Evolutionary conservation across 1,140 invertebrate genomes (phyloP), one percentile per base, ranked within the genome.

Genomic region (Zaprionus kolodkinae): DNA sequence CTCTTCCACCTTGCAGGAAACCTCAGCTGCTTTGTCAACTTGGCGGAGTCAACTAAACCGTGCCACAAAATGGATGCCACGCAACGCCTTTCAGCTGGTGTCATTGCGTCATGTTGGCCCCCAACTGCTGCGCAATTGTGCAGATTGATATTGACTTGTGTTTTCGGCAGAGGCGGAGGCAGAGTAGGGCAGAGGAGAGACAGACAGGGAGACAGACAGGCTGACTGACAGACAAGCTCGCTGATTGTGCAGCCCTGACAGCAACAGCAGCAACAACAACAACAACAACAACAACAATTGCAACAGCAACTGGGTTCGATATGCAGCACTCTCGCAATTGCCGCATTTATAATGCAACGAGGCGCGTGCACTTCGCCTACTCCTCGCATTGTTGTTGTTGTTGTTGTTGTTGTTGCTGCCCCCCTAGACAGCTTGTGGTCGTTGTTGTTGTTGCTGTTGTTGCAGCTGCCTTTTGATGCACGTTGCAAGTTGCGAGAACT

Each of bases 251-350:
- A 52, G 62, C 63, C 62, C 48, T 48, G 43, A 67, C 55, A 45
- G 35, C 6, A n/a, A 27, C 13, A 50, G 25, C 40, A 55, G 45
- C 36, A 57, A 56, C 35, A 50, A 56, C 50, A 68, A 57, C 3
- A 50, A 38, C 50, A 65, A 56, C 35, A 68, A 21, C 13, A 65
- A 40, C 10, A 66, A 12, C 15, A 56, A 56, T 30, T 40, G 21
- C 2, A 27, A 45, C 54, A 7, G 33, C 3, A 33, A 55, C 30
- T 17, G 10, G 17, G 45, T 25, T 50, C 45, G 45, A 50, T 79
- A 84, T 83, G 71, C 84, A 78, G 85, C 84, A 88, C 85, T 88
- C 85, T 66, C 55, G 68, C 77, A 87, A 87, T 87, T 87, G 83
- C 84, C 60, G 55, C 72, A 89, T 88, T 89, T 84, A 88, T 88